Percentiles rank a stretch among this genome's conserved stretches.
phyloP scores from a whole-genome alignment of 2,797 vertebrate genomes.

The Rhinichthys osculus region DNA sequence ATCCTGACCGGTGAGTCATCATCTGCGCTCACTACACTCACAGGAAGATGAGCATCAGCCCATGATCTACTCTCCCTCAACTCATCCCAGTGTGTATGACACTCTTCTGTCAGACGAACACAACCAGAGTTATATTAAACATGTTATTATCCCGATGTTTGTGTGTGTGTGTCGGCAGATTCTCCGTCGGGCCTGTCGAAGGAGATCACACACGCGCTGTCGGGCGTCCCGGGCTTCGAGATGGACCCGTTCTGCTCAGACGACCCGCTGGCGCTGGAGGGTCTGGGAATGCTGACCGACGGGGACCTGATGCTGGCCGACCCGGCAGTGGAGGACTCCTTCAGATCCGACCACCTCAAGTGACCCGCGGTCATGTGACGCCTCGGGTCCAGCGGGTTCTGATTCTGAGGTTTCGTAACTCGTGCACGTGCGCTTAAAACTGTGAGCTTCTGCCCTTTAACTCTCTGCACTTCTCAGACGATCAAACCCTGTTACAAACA shows the following conservation, averaged over 20 bases:
- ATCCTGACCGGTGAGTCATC: conserved; percentile 84
- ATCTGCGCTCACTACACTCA: too few species aligned
- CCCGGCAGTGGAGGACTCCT: conserved; percentile 91
- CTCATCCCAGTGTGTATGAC: too few species aligned
- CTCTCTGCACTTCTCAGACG: neutral
- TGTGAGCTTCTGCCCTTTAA: conserved; percentile 49
- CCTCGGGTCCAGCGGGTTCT: neutral
- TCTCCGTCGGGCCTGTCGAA: conserved; percentile 89
- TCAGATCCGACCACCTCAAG: conserved; percentile 90
- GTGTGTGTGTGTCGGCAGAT: conserved; percentile 75
- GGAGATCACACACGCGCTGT: conserved; percentile 89
- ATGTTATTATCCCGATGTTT: too few species aligned
- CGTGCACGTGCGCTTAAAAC: conserved; percentile 50
- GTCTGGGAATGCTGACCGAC: conserved; percentile 86
- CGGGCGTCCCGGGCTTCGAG: conserved; percentile 90
- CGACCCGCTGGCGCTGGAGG: conserved; percentile 86
- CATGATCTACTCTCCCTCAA: too few species aligned
- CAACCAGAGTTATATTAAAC: too few species aligned
- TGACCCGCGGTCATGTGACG: conserved; percentile 56
- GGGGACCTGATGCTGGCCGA: conserved; percentile 89
- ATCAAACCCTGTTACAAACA: conserved; percentile 8
- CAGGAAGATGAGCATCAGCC: too few species aligned
- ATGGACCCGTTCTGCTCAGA: conserved; percentile 85
- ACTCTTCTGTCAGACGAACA: too few species aligned
- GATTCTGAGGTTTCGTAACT: conserved; percentile 40